Evolutionary conservation across 2,797 vertebrate genomes (phyloP).

Genomic region (Leuciscus waleckii): DNA sequence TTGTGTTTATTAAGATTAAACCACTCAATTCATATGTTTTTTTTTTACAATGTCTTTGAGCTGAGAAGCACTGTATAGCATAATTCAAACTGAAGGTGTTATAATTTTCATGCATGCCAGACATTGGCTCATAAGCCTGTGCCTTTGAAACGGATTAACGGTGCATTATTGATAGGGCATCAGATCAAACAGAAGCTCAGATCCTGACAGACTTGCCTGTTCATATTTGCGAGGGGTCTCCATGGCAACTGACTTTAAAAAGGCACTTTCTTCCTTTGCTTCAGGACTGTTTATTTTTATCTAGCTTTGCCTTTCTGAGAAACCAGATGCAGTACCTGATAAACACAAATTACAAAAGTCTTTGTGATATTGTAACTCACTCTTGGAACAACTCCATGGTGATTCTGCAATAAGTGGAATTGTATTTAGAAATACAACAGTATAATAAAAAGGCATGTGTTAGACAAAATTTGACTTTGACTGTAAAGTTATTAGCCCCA

Average conservation of each 20-base stretch:
- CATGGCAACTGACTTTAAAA: slow-evolving; percentile 44
- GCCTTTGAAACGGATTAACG: slow-evolving; percentile 37
- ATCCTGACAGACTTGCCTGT: background rate
- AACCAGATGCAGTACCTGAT: slow-evolving; percentile 21
- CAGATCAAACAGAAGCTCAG: slow-evolving; percentile 42
- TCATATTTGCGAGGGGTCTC: slow-evolving; percentile 37
- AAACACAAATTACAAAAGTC: background rate
- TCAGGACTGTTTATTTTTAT: slow-evolving; percentile 46
- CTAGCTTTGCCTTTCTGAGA: slow-evolving; percentile 25
- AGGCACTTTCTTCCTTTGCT: slow-evolving; percentile 27
- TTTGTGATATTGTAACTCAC: background rate
- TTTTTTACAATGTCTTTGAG: background rate
- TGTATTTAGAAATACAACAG: background rate
- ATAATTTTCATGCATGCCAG: slow-evolving; percentile 30
- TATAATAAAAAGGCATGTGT: background rate
- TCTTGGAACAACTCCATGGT: background rate
- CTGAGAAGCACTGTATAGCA: background rate
- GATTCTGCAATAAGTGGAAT: background rate
- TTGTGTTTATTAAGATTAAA: background rate
- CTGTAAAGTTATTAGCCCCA: background rate
- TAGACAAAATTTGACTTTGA: background rate
- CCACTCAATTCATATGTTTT: background rate
- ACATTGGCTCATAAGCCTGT: slow-evolving; percentile 16
- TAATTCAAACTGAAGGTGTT: background rate
- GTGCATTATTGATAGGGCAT: slow-evolving; percentile 50